Evolutionary conservation across 2,797 vertebrate genomes (phyloP), one percentile per base, ranked within the genome.

Genomic region (Myoxocephalus aenaeus): DNA sequence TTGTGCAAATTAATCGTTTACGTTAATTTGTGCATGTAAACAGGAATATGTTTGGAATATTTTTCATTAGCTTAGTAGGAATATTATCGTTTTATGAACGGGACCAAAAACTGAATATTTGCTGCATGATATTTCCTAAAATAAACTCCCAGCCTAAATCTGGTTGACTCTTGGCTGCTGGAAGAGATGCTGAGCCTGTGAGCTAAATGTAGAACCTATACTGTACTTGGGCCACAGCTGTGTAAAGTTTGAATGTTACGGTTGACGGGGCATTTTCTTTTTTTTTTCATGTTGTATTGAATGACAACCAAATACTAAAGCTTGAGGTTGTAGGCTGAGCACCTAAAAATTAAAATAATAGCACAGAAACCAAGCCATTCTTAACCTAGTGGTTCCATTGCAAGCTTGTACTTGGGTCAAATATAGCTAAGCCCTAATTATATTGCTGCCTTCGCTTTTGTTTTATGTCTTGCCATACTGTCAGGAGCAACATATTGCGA

Each of bases 341-440:
- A 27, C 25, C 51, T 36, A 14, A 4, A 77, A 79, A 53, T 46
- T 7, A 5, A 54, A 63, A 56, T 46, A 74, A 64, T 20, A 40
- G 9, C 58, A 38, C 7, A 44, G 38, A 42, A 8, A 36, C 5
- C 12, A 59, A 62, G 65, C 7, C 17, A 51, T 66, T 71, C 7
- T 58, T 42, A 44, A 70, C 6, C 14, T 22, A 8, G 18, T 25
- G 27, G 9, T 68, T 77, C 17, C 3, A 48, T 2, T 53, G 15
- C 20, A 46, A 69, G 36, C 48, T 29, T 57, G 10, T 8, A n/a
- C 34, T 72, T 32, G 13, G 25, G 34, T 64, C 12, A 22, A 72
- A 71, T n/a, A 50, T 70, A 54, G 53, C 53, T 50, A 71, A 70
- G 18, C 57, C 48, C 63, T 65, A 74, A 83, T 88, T 84, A 71